Evolutionary conservation across 2,888 invertebrate genomes (phyloP).

Genomic region (Microdon myrmicae): DNA sequence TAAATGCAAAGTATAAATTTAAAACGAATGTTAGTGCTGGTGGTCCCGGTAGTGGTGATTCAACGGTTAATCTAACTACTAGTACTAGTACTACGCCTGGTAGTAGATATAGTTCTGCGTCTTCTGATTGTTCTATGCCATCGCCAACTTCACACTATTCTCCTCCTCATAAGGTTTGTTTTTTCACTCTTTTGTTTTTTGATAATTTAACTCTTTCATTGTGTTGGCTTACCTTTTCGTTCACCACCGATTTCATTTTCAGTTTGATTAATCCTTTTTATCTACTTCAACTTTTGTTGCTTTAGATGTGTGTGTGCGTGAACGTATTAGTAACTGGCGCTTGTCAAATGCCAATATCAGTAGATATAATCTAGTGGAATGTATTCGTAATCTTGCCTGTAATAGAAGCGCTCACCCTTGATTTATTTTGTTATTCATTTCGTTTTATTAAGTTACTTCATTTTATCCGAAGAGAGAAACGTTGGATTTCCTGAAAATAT

Average conservation of each 20-base stretch:
- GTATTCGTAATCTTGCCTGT: no score
- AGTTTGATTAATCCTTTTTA: no score
- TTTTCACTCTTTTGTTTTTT: conserved; percentile 55
- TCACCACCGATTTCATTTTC: conserved; percentile 15
- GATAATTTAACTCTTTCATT: conserved; percentile 18
- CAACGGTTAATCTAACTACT: conserved; percentile 54
- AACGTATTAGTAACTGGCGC: conserved; percentile 27
- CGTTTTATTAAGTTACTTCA: no score
- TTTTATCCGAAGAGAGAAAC: no score
- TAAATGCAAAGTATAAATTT: conserved; percentile 18
- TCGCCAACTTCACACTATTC: conserved; percentile 68
- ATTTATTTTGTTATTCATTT: no score
- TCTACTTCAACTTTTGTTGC: no score
- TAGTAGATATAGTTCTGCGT: conserved; percentile 67
- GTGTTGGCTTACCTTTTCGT: conserved; percentile 12
- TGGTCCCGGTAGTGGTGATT: conserved; percentile 54
- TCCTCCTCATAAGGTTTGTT: conserved; percentile 68
- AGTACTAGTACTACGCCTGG: conserved; percentile 58
- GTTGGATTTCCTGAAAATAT: no score
- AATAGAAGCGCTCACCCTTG: no score
- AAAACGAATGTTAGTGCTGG: conserved; percentile 47
- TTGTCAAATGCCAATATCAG: no score
- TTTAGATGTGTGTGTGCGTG: conserved; percentile 1
- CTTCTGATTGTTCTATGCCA: conserved; percentile 68
- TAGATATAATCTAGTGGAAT: no score